These are phyloP conservation scores for Agonum fuliginosum DNA, from an alignment of 2,888 invertebrate species.

Conservation along the genomic window DNA sequence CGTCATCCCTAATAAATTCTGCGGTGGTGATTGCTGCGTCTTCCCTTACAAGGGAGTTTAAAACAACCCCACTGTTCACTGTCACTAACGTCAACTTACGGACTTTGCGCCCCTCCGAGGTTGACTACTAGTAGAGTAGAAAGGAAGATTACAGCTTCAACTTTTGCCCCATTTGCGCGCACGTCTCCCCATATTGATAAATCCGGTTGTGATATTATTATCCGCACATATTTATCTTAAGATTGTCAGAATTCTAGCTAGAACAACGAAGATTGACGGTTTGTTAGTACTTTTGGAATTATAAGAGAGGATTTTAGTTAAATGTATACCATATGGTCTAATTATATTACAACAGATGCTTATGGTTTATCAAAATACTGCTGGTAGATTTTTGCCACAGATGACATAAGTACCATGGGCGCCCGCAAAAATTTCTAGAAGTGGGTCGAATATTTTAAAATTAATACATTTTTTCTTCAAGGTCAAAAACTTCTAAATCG, in stretches of 20 bases:
- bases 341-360: constrained; percentile 25
- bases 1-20: constrained; percentile 56
- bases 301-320: constrained; percentile 2
- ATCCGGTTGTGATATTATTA: constrained; percentile 40
- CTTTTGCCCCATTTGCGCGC: constrained; percentile 47
- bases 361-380: not conserved
- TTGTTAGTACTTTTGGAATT: not conserved
- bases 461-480: no score
- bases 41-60: not conserved
- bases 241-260: constrained; percentile 1
- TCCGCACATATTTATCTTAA: constrained; percentile 25
- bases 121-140: constrained; percentile 41
- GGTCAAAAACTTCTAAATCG: no score
- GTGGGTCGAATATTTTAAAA: no score
- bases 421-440: no score
- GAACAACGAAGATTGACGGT: constrained; percentile 17
- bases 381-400: not conserved
- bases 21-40: constrained; percentile 48
- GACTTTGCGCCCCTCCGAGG: not conserved
- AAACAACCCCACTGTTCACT: constrained; percentile 13
- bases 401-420: no score
- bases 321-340: constrained; percentile 15
- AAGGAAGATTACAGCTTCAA: constrained; percentile 55
- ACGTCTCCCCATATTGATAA: constrained; percentile 52
- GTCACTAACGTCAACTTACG: not conserved